Base-by-base conservation (phyloP, 1,140 invertebrate species). In the Aporrectodea caliginosa region DNA sequence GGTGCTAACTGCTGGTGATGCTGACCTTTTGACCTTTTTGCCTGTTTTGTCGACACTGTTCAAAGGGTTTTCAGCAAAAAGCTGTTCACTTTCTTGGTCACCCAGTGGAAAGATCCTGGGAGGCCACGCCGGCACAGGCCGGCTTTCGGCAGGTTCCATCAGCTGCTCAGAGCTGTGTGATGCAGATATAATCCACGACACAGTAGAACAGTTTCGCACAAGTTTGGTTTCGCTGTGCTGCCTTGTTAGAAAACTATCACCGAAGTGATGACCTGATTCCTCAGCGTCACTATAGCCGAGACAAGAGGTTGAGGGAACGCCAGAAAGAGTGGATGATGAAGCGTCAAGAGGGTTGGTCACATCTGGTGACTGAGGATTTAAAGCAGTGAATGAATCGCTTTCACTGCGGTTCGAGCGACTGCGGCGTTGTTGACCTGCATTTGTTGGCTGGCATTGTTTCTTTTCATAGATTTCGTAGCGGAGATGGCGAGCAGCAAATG, bases 401-500 rank as follows among this genome's bases (percentile, higher is more conserved):
- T 79, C 35, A 16, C 34, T 76, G 43, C 32, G 34, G 34, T 32
- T 30, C 32, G 31, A 83, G 58, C 80, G 78, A n/a, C 76, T 35
- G 33, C 78, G 35, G 12, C 69, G 58, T 30, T 35, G 30, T 14
- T 69, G 32, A 32, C 29, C 70, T 22, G 58, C 58, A 1, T 93
- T 88, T 82, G 92, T 92, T 82, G 90, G 91, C 82, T 92, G 90
- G 86, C 94, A 95, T 74, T 93, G 92, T 84, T 92, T 93, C 75
- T 92, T 91, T 87, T 96, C 94, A 80, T 93, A 91, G 6, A 90
- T 88, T 88, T 96, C 94, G 83, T 92, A 93, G 70, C 91, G 91
- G 35, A 92, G 90, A 85, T 96, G 94, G 29, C 94, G 90, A 33
- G 88, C 85, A 1, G 88, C 84, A 83, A 92, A 91, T 0, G 91